Conservation (phyloP, 2,888 invertebrate genomes). For the Taphrorychus bicolor region DNA sequence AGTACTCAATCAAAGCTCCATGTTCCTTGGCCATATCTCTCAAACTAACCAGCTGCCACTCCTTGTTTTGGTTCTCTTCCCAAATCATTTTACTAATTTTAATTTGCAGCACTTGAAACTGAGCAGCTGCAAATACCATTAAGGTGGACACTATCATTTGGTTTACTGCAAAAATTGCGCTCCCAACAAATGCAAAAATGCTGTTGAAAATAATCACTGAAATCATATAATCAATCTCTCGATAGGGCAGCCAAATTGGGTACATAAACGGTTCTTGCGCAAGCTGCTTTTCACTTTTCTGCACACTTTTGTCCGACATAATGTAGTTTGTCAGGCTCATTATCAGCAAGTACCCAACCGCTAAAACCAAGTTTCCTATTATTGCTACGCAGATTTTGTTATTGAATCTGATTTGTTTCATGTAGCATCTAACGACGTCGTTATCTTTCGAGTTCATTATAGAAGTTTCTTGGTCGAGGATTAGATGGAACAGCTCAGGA, state of each 20-base stretch:
- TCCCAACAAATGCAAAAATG: not conserved
- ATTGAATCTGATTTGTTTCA: too few species aligned
- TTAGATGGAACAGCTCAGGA: too few species aligned
- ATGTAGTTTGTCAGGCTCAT: not conserved
- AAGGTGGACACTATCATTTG: not conserved
- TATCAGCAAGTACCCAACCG: not conserved
- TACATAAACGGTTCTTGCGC: not conserved
- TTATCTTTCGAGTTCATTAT: too few species aligned
- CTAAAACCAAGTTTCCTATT: too few species aligned
- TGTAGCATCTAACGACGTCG: too few species aligned
- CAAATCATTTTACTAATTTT: not conserved
- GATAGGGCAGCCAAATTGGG: not conserved
- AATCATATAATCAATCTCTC: not conserved
- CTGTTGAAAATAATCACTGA: not conserved
- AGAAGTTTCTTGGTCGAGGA: too few species aligned
- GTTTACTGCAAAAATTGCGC: not conserved
- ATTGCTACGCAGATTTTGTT: too few species aligned
- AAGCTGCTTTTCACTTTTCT: not conserved
- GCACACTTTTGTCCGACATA: not conserved
- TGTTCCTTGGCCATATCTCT: too few species aligned
- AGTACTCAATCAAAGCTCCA: too few species aligned
- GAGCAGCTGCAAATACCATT: not conserved
- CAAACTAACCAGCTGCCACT: not conserved
- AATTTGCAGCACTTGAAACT: not conserved
- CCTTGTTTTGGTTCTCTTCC: not conserved